Conservation (phyloP, 2,888 invertebrate species). For the Candidula unifasciata region DNA sequence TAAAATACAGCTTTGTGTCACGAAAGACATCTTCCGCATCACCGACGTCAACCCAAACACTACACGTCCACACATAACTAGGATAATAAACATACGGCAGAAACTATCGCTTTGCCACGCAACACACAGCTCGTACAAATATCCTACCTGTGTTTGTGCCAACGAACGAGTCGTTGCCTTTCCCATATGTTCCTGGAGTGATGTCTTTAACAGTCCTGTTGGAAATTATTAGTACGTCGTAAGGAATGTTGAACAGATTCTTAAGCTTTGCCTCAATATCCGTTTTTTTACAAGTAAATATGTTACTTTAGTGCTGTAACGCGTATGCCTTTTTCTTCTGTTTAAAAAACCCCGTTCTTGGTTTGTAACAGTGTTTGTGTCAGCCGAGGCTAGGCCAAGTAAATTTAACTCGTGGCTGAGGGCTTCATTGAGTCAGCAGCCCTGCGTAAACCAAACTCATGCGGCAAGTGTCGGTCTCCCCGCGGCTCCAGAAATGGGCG, state of each 20-base stretch:
- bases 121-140: neutral
- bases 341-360: neutral
- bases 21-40: neutral
- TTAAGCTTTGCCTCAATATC: neutral
- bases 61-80: neutral
- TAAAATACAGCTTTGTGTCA: neutral
- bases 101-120: neutral
- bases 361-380: neutral
- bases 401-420: neutral
- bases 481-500: slow-evolving; percentile 16
- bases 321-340: neutral
- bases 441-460: neutral
- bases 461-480: neutral
- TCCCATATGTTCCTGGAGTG: neutral
- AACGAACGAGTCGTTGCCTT: no score
- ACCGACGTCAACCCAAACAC: neutral
- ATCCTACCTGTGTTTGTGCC: slow-evolving; percentile 15
- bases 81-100: neutral
- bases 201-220: neutral
- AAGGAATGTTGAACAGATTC: neutral
- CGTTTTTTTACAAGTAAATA: neutral
- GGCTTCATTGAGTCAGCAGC: slow-evolving; percentile 9
- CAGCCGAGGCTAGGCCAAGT: neutral
- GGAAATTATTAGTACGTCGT: neutral
- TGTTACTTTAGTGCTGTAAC: no score